phyloP scores from a whole-genome alignment of 2,888 invertebrate genomes.

The Andrena bucephala region DNA sequence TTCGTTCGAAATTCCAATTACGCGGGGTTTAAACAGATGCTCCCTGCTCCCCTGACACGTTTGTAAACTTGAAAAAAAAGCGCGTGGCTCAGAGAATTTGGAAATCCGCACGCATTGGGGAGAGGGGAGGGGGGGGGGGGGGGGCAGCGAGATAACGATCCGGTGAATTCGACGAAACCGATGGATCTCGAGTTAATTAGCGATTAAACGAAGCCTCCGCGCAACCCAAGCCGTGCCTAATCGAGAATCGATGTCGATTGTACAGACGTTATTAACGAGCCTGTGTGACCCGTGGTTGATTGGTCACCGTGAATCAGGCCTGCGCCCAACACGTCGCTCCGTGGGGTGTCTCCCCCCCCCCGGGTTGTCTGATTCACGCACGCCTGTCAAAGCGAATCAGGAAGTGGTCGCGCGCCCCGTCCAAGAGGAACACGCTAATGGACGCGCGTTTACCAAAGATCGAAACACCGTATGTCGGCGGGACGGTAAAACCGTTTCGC shows the following conservation, averaged over 20 bases:
- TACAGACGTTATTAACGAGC: conserved; percentile 73
- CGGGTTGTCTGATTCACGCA: conserved; percentile 73
- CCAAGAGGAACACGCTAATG: conserved; percentile 57
- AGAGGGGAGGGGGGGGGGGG: too few relatives aligned
- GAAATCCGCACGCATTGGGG: neutral
- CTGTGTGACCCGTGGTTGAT: conserved; percentile 66
- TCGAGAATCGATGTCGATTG: conserved; percentile 72
- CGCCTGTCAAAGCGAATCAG: conserved; percentile 74
- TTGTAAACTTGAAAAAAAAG: neutral
- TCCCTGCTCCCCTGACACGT: too few relatives aligned
- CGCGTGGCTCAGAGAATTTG: neutral
- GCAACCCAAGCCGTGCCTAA: conserved; percentile 59
- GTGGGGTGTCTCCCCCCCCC: conserved; percentile 59
- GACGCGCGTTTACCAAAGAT: conserved; percentile 64
- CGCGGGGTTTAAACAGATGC: neutral
- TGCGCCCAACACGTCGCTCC: conserved; percentile 70
- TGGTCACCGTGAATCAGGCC: conserved; percentile 71
- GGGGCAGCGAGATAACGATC: conserved; percentile 41
- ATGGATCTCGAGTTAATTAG: conserved; percentile 75
- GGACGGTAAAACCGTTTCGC: conserved; percentile 49
- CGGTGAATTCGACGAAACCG: conserved; percentile 62
- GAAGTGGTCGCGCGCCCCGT: conserved; percentile 65
- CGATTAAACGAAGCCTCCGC: conserved; percentile 73
- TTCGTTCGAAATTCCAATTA: neutral
- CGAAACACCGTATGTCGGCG: conserved; percentile 59